phyloP scores from a whole-genome alignment of 2,888 invertebrate species.

The Phyllotreta cruciferae region DNA sequence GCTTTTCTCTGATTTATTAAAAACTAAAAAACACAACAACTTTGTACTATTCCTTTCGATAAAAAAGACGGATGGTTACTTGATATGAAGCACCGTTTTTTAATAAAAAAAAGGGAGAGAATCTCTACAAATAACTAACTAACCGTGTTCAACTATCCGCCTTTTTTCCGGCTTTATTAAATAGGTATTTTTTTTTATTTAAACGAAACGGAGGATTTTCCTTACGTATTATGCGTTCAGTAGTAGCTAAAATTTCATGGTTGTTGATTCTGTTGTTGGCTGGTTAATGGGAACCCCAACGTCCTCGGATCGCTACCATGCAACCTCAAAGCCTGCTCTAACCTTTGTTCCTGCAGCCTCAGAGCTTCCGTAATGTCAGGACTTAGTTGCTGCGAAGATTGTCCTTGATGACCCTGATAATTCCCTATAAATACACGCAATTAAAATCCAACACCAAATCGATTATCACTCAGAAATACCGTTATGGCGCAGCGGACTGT shows the following conservation, averaged over 20 bases:
- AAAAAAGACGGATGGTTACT: slow-evolving; percentile 34
- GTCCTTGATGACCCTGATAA: slow-evolving; percentile 57
- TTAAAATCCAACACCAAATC: neutral
- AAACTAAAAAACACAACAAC: slow-evolving; percentile 31
- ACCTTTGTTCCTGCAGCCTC: slow-evolving; percentile 74
- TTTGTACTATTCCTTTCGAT: slow-evolving; percentile 40
- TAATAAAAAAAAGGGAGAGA: slow-evolving; percentile 20
- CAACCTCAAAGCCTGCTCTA: slow-evolving; percentile 83
- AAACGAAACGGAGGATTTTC: slow-evolving; percentile 23
- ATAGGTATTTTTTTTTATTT: slow-evolving; percentile 1
- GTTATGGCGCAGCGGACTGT: slow-evolving; percentile 58
- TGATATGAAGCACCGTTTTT: slow-evolving; percentile 31
- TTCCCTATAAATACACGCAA: slow-evolving; percentile 44
- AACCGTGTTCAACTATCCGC: slow-evolving; percentile 10
- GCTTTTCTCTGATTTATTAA: slow-evolving; percentile 14
- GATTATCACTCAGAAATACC: slow-evolving; percentile 42
- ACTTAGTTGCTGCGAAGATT: slow-evolving; percentile 65
- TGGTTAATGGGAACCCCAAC: slow-evolving; percentile 74
- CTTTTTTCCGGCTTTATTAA: slow-evolving; percentile 22
- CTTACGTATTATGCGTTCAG: slow-evolving; percentile 65
- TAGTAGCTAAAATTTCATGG: slow-evolving; percentile 85
- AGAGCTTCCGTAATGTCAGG: slow-evolving; percentile 77
- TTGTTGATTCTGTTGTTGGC: slow-evolving; percentile 62
- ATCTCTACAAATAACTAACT: slow-evolving; percentile 23
- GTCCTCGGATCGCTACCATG: slow-evolving; percentile 80